These are phyloP conservation scores for Hemibagrus wyckioides DNA, from an alignment of 2,113 vertebrate genomes.

Conservation along the genomic window DNA sequence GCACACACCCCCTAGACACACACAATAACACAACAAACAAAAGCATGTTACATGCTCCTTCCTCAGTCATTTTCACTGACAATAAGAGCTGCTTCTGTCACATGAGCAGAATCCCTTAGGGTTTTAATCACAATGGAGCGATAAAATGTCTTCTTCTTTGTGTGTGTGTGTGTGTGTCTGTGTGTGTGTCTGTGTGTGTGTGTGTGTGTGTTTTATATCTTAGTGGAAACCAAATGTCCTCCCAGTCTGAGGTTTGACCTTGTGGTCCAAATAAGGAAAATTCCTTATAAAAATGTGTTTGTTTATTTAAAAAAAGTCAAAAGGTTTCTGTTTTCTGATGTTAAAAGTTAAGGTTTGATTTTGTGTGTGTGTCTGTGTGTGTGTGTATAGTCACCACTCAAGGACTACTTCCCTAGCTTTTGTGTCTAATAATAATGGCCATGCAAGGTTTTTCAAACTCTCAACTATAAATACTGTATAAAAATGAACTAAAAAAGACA, in stretches of 20 bases:
- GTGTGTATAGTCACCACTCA: background rate
- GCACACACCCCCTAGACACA: background rate
- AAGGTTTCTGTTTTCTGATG: background rate
- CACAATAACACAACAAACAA: slow-evolving; percentile 20
- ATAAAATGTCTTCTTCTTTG: background rate
- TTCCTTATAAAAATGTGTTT: background rate
- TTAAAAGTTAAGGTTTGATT: background rate
- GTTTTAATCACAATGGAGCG: background rate
- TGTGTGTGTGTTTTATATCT: background rate
- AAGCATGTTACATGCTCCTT: background rate
- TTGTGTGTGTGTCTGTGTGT: background rate
- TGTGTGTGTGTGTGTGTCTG: background rate
- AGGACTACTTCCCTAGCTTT: background rate
- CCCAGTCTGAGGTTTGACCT: background rate
- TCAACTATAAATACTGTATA: background rate
- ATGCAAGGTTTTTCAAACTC: background rate
- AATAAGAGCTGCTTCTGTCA: slow-evolving; percentile 1
- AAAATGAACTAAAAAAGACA: background rate
- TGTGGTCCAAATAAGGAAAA: background rate
- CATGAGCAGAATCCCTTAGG: background rate
- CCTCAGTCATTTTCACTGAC: background rate
- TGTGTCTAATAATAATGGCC: background rate
- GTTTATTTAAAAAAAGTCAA: background rate
- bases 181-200: background rate
- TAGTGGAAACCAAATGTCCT: background rate